These are phyloP conservation scores for Amorpha juglandis DNA, from an alignment of 2,888 invertebrate genomes.

Conservation along the genomic window DNA sequence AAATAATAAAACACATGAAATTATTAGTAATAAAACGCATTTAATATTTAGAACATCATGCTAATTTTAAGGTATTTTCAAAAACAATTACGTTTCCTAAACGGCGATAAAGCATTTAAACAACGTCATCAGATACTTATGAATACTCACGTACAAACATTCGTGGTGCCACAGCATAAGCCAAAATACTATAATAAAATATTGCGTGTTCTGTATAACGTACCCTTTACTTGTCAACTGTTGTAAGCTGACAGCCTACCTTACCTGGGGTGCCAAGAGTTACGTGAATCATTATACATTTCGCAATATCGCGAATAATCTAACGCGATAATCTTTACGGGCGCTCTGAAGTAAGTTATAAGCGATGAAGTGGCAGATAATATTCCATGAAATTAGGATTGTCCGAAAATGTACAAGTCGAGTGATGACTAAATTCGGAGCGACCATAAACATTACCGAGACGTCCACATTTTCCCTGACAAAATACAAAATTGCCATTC, in stretches of 20 bases:
- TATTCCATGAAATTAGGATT: too few relatives aligned
- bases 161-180: constrained; percentile 49
- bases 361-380: too few relatives aligned
- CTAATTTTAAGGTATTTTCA: constrained; percentile 60
- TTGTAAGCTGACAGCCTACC: constrained; percentile 1
- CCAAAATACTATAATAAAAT: constrained; percentile 46
- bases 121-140: constrained; percentile 46
- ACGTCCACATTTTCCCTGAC: background rate
- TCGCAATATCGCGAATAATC: background rate
- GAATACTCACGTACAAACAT: constrained; percentile 49
- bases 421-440: too few relatives aligned
- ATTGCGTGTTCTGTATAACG: constrained; percentile 33
- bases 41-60: constrained; percentile 68
- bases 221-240: constrained; percentile 31
- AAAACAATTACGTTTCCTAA: constrained; percentile 59
- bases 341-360: too few relatives aligned
- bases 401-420: too few relatives aligned
- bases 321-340: too few relatives aligned
- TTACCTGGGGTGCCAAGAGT: background rate
- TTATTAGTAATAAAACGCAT: constrained; percentile 61
- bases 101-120: constrained; percentile 65
- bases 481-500: background rate
- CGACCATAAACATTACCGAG: too few relatives aligned
- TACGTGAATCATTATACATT: background rate
- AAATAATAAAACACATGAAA: constrained; percentile 36